Conservation (phyloP, 30 jellyfish, hydroid and myxozoan genomes). For the Hydractinia symbiolongicarpus region DNA sequence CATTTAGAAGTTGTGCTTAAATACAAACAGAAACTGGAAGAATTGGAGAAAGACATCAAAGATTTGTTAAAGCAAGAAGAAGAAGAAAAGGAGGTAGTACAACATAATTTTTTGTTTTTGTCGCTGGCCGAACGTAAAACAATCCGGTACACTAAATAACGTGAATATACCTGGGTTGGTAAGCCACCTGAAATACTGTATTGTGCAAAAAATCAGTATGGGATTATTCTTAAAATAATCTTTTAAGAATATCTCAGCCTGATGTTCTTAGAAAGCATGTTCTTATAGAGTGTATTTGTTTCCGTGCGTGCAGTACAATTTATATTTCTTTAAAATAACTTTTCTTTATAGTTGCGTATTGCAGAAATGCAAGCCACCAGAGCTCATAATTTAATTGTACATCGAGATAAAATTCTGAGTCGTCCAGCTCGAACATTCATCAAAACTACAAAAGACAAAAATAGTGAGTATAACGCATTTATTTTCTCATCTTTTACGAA, state of each 20-base stretch:
- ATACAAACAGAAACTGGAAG: slow-evolving; percentile 45
- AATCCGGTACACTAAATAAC: too few relatives aligned
- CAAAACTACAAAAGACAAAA: slow-evolving; percentile 27
- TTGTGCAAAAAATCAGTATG: too few relatives aligned
- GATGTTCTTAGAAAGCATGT: too few relatives aligned
- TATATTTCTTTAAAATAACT: neutral
- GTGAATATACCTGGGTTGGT: too few relatives aligned
- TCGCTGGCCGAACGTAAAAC: neutral
- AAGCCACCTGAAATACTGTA: too few relatives aligned
- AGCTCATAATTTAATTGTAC: slow-evolving; percentile 69
- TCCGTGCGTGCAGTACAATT: too few relatives aligned
- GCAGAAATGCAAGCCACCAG: slow-evolving; percentile 86
- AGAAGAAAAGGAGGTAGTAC: slow-evolving; percentile 65
- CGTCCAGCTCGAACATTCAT: slow-evolving; percentile 93
- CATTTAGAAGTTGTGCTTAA: slow-evolving; percentile 51
- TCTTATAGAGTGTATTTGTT: too few relatives aligned
- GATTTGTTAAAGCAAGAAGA: slow-evolving; percentile 78
- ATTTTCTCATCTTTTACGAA: neutral
- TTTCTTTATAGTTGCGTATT: slow-evolving; percentile 56
- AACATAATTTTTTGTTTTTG: neutral
- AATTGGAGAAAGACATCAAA: slow-evolving; percentile 55
- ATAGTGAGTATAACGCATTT: neutral
- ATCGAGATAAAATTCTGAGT: slow-evolving; percentile 72
- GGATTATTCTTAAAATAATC: too few relatives aligned
- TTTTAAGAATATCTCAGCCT: too few relatives aligned